These are phyloP conservation scores for Athrips mouffetella DNA, from an alignment of 2,888 invertebrate genomes.

Conservation along the genomic window DNA sequence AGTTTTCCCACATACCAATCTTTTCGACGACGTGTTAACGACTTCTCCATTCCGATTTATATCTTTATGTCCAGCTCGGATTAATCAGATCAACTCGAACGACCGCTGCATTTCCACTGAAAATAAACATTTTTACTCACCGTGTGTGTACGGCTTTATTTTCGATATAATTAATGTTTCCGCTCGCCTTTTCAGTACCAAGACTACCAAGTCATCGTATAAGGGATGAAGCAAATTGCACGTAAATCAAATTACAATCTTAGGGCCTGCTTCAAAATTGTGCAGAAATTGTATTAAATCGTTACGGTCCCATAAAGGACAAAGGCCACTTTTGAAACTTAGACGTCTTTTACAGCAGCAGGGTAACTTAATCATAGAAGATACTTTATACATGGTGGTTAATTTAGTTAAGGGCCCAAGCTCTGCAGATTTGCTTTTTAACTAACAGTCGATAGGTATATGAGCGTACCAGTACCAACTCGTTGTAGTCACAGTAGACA, in stretches of 20 bases:
- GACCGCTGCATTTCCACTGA: slow-evolving; percentile 22
- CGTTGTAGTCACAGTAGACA: too few relatives aligned
- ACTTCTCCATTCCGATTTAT: neutral
- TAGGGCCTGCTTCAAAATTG: too few relatives aligned
- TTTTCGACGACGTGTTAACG: neutral
- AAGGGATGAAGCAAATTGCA: neutral
- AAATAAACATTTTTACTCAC: slow-evolving; percentile 24
- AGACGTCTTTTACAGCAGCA: neutral
- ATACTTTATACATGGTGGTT: too few relatives aligned
- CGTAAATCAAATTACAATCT: too few relatives aligned
- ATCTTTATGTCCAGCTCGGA: slow-evolving; percentile 10
- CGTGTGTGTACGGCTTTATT: slow-evolving; percentile 1
- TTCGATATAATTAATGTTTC: slow-evolving; percentile 9
- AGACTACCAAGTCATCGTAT: neutral
- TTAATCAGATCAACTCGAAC: slow-evolving; percentile 17
- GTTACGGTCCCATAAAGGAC: neutral
- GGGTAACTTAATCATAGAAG: too few relatives aligned
- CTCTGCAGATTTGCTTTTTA: too few relatives aligned
- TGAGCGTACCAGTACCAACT: too few relatives aligned
- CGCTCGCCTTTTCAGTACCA: neutral
- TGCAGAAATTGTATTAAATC: neutral
- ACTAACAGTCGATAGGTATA: too few relatives aligned
- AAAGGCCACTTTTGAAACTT: neutral
- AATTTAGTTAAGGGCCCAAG: too few relatives aligned
- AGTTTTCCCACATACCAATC: neutral